phyloP scores from a whole-genome alignment of 2,113 vertebrate genomes.

The Apus apus region DNA sequence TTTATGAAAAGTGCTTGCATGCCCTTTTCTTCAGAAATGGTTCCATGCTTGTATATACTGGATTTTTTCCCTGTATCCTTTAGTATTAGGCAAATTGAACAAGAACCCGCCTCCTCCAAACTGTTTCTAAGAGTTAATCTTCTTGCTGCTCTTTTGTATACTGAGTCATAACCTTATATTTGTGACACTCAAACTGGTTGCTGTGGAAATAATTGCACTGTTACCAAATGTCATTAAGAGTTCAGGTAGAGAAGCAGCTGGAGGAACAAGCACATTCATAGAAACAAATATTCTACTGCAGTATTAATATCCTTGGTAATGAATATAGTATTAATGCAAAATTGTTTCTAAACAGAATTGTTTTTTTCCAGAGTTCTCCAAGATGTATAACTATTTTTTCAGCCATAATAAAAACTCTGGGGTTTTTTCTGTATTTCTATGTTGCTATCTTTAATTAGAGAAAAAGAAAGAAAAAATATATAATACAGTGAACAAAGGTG shows the following conservation, averaged over 20 bases:
- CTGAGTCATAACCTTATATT: conserved; percentile 15
- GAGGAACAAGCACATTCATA: conserved; percentile 23
- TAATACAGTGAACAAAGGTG: neutral
- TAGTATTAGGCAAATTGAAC: neutral
- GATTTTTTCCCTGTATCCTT: neutral
- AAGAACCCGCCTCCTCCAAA: neutral
- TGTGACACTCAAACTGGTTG: conserved; percentile 6
- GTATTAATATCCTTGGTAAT: neutral
- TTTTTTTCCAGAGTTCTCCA: neutral
- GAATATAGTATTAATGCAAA: neutral
- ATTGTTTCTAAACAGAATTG: neutral
- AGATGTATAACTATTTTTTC: neutral
- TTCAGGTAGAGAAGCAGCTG: conserved; percentile 28
- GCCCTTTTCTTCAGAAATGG: neutral
- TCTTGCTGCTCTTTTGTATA: neutral
- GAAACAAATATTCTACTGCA: neutral
- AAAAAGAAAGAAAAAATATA: neutral
- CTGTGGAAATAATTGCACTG: conserved; percentile 39
- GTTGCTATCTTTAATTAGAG: neutral
- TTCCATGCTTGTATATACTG: neutral
- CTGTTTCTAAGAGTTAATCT: neutral
- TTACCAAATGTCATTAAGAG: conserved; percentile 51
- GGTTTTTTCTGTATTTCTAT: neutral
- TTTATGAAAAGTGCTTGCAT: neutral
- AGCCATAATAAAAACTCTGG: neutral